A percentile compares a stretch with the other conserved stretches of the same genome.
Conservation (phyloP, 2,113 vertebrate genomes). For the Cyprinodon brontotheroides region DNA sequence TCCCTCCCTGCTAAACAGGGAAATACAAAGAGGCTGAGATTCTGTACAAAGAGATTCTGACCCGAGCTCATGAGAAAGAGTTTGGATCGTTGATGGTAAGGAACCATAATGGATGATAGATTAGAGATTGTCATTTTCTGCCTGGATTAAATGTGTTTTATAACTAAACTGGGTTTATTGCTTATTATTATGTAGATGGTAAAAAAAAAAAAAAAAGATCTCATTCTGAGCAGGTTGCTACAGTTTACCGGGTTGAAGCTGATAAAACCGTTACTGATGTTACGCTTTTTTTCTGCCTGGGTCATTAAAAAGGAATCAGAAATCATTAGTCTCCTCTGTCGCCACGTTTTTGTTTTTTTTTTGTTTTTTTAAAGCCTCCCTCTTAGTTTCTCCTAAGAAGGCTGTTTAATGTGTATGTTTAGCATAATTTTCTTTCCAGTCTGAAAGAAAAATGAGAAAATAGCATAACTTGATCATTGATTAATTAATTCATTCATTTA, state of each 20-base stretch:
- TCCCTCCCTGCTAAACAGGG: conserved; percentile 96
- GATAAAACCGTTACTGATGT: neutral
- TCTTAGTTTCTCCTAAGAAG: neutral
- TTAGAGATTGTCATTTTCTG: neutral
- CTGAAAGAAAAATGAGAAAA: neutral
- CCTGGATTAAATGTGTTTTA: neutral
- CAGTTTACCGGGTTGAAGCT: conserved; percentile 15
- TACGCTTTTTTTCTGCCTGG: conserved; percentile 13
- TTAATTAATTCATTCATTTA: no score
- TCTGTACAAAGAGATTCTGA: conserved; percentile 98
- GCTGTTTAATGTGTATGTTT: neutral
- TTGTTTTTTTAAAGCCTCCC: neutral
- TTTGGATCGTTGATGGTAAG: conserved; percentile 98
- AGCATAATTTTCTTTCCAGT: neutral
- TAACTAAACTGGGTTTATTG: conserved; percentile 1
- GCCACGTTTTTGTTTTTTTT: neutral
- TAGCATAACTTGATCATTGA: neutral
- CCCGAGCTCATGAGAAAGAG: conserved; percentile 96
- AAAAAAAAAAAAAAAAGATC: conserved; percentile 44
- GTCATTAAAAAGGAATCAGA: neutral
- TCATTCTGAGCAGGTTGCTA: conserved; percentile 38
- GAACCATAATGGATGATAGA: neutral
- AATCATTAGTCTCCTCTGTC: neutral
- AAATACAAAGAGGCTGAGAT: conserved; percentile 96
- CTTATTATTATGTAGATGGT: conserved; percentile 45